Evolutionary conservation across 2,888 invertebrate species (phyloP).

Genomic region (Chorisops tibialis): DNA sequence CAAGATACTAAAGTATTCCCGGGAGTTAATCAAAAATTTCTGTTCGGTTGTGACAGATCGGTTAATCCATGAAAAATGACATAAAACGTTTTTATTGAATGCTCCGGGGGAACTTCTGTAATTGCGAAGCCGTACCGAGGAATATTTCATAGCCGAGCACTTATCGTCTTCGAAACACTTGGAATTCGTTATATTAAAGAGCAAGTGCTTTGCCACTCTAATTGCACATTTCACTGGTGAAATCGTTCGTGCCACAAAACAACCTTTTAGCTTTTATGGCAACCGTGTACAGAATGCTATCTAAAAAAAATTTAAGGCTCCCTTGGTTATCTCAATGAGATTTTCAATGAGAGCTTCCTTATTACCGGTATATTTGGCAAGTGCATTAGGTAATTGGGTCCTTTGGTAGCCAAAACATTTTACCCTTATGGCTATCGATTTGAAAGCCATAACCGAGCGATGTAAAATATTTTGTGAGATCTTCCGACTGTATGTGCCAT

Average conservation of each 20-base stretch:
- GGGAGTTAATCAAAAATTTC: constrained; percentile 17
- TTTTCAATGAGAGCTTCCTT: not conserved
- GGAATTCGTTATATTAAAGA: constrained; percentile 7
- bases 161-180: constrained; percentile 10
- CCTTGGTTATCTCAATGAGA: not conserved
- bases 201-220: not conserved
- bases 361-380: not conserved
- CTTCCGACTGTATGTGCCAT: not conserved
- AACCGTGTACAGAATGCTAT: constrained; percentile 10
- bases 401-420: not conserved
- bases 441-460: not conserved
- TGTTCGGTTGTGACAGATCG: constrained; percentile 11
- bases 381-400: constrained; percentile 18
- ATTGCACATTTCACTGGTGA: constrained; percentile 10
- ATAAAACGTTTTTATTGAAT: constrained; percentile 15
- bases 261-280: constrained; percentile 9
- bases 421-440: not conserved
- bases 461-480: constrained; percentile 8
- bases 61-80: constrained; percentile 18
- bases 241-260: not conserved
- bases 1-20: constrained; percentile 13
- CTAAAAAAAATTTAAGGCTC: not conserved
- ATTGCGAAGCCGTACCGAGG: no score
- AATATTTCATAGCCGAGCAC: no score
- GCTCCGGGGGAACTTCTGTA: not conserved